These are phyloP conservation scores for Sphenopsis melanotis DNA, from an alignment of 2,797 vertebrate genomes.

Conservation along the genomic window DNA sequence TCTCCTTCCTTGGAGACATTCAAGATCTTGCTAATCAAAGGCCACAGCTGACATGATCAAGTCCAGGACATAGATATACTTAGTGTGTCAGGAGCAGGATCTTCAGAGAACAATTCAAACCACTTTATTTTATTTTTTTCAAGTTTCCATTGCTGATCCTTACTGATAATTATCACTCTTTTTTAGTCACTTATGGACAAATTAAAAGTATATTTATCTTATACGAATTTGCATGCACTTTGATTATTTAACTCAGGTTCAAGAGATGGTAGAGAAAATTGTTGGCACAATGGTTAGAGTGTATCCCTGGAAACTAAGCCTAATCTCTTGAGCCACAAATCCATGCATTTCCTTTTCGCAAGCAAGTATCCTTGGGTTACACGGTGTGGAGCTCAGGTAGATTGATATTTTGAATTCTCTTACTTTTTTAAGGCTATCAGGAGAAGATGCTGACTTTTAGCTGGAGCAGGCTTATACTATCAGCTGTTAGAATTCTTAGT, in stretches of 20 bases:
- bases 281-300: background rate
- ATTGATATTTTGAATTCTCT: background rate
- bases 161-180: background rate
- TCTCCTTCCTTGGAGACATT: background rate
- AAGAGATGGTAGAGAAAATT: background rate
- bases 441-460: background rate
- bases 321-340: background rate
- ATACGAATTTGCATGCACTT: fast-evolving
- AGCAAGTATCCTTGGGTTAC: background rate
- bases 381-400: background rate
- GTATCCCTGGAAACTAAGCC: background rate
- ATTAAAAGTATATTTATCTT: background rate
- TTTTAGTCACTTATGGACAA: background rate
- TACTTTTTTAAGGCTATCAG: background rate
- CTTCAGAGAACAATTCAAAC: background rate
- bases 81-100: background rate
- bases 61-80: too few relatives aligned
- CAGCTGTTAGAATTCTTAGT: background rate
- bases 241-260: background rate
- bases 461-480: background rate
- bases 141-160: background rate
- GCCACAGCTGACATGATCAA: background rate
- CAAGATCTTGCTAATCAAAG: background rate
- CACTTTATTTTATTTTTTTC: background rate
- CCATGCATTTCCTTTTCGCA: background rate